A percentile compares a stretch with the other conserved stretches of the same genome.
Evolutionary conservation across 2,797 vertebrate genomes (phyloP).

Genomic region (Vultur gryphus): DNA sequence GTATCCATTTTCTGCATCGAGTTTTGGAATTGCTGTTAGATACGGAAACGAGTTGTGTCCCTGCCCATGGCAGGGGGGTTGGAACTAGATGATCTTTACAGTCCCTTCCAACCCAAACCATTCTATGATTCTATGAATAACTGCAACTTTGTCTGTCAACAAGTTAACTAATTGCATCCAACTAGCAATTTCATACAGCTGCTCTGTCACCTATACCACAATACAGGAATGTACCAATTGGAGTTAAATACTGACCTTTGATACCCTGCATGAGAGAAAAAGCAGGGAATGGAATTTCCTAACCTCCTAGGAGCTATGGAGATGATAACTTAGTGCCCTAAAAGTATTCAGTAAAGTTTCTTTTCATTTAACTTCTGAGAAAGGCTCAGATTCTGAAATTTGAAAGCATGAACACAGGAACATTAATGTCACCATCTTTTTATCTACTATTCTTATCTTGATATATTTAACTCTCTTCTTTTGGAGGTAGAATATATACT

Average conservation of each 20-base stretch:
- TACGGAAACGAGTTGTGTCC: neutral
- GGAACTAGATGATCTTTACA: no score
- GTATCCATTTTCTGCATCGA: constrained; percentile 42
- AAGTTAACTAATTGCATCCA: neutral
- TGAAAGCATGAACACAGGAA: neutral
- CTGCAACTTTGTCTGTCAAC: neutral
- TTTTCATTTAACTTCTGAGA: neutral
- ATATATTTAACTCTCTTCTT: neutral
- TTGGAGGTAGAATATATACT: neutral
- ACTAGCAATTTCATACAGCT: neutral
- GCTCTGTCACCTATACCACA: neutral
- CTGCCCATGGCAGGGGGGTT: no score
- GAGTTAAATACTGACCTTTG: neutral
- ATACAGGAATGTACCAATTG: neutral
- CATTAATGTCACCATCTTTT: neutral
- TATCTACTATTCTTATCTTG: neutral
- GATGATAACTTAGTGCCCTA: neutral
- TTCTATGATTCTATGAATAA: neutral
- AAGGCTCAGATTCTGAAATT: neutral
- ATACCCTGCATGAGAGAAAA: neutral
- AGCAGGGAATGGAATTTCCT: neutral
- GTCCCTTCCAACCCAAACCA: no score
- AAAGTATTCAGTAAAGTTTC: neutral
- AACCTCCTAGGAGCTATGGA: neutral
- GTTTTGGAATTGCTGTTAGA: neutral